Evolutionary conservation across 2,797 vertebrate genomes (phyloP).

Genomic region (Valencia hispanica): DNA sequence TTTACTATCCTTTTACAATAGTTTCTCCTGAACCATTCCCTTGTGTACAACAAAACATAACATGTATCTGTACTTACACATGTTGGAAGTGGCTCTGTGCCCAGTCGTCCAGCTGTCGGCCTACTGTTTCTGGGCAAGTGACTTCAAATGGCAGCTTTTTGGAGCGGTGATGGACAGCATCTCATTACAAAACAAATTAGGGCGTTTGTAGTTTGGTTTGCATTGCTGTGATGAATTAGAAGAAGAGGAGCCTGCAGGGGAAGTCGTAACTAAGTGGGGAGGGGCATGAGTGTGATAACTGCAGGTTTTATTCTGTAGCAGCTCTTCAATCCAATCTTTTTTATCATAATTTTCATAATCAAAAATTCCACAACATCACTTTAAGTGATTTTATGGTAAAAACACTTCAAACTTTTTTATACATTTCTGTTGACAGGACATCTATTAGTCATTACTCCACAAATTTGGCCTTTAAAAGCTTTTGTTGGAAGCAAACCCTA

Average conservation of each 20-base stretch:
- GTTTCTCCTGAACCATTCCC: conserved; percentile 25
- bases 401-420: not conserved
- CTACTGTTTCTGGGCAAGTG: conserved; percentile 45
- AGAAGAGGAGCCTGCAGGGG: conserved; percentile 34
- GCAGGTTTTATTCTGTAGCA: not conserved
- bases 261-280: conserved; percentile 50
- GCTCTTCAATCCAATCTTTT: not conserved
- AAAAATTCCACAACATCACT: not conserved
- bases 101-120: conserved; percentile 29
- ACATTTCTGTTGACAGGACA: not conserved
- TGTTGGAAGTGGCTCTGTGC: conserved; percentile 22
- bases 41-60: conserved; percentile 26
- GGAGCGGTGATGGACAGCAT: conserved; percentile 48
- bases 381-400: too few species aligned
- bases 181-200: conserved; percentile 52
- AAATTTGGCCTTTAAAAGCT: not conserved
- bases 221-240: conserved; percentile 28
- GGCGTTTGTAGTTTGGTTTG: conserved; percentile 33
- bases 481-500: not conserved
- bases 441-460: not conserved
- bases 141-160: conserved; percentile 54
- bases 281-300: not conserved
- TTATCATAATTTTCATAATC: not conserved
- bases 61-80: conserved; percentile 16
- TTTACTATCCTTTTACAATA: not conserved